A percentile compares a stretch with the other conserved stretches of the same genome.
These are phyloP conservation scores for Aix galericulata DNA, from an alignment of 2,113 vertebrate genomes.

Conservation along the genomic window DNA sequence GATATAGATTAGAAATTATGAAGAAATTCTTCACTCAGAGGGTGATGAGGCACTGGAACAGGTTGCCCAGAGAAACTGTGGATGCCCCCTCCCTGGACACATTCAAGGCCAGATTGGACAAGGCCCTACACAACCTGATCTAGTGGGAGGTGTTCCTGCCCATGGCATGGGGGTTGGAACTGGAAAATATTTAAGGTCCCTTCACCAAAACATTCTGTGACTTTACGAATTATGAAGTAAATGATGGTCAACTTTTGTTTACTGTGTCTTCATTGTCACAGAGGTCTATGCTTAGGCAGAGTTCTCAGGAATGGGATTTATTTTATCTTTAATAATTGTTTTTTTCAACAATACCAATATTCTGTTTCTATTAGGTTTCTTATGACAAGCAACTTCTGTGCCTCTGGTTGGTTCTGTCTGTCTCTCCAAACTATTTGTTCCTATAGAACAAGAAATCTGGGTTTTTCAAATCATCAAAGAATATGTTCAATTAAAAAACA, in stretches of 20 bases:
- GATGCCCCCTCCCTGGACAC: too few species aligned
- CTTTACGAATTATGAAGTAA: not conserved
- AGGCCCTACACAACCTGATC: too few species aligned
- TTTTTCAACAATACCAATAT: not conserved
- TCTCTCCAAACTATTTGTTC: not conserved
- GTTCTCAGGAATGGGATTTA: not conserved
- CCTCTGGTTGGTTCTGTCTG: not conserved
- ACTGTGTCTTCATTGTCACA: not conserved
- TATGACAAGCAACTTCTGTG: not conserved
- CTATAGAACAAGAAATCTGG: not conserved
- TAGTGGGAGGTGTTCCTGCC: too few species aligned
- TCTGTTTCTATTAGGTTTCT: not conserved
- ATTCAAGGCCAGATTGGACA: too few species aligned
- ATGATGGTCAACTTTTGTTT: not conserved
- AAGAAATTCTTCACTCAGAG: too few species aligned
- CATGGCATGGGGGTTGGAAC: too few species aligned
- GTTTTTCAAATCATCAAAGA: not conserved
- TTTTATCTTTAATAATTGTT: not conserved
- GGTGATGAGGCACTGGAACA: too few species aligned
- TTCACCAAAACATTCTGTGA: too few species aligned
- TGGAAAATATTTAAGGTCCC: too few species aligned
- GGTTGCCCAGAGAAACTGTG: too few species aligned
- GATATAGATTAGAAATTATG: too few species aligned
- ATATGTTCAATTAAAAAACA: not conserved
- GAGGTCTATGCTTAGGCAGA: not conserved